Evolutionary conservation across 2,113 vertebrate genomes (phyloP), one percentile per base, ranked within the genome.

Genomic region (Zosterops pallidus): DNA sequence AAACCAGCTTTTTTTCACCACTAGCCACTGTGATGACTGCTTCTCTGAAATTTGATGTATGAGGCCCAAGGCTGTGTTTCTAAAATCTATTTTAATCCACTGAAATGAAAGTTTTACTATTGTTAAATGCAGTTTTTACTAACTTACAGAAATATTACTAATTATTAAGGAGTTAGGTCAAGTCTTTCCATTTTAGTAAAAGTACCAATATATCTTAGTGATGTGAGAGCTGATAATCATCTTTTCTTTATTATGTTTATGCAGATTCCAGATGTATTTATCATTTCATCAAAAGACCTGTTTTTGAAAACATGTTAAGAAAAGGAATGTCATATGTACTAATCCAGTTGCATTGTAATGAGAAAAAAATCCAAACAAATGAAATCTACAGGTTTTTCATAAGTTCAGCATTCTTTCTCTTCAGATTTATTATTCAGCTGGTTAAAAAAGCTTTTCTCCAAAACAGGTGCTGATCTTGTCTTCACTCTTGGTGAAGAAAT

Each of bases 11-110:
- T 63, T 71, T 88, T 71, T 23, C 70, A 60, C 33, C 20, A 25
- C 20, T 41, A 85, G 21, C 29, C 64, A 44, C 23, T 42, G 53
- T 41, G 33, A 28, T 42, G 85, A 90, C 64, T 71, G 31, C 42
- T 85, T 35, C 41, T 93, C 23, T 62, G 42, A 46, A 64, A 21
- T 65, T 50, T 72, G 88, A 95, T 50, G 9, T 26, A 83, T 44
- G 50, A 86, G 26, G 79, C 41, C 71, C 13, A 15, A 95, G 22
- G 19, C 35, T 68, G 31, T 28, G 31, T 23, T 84, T 52, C 52
- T 87, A 71, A 93, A 88, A 68, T 76, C 26, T 76, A 31, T 76
- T 93, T 76, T 72, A 92, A 85, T 85, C 53, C 57, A 83, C 70
- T 39, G 31, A 78, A 82, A 84, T 79, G 1, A 56, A 89, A 89